These are phyloP conservation scores for Vandiemenella viatica DNA, from an alignment of 2,888 invertebrate genomes.

Conservation along the genomic window DNA sequence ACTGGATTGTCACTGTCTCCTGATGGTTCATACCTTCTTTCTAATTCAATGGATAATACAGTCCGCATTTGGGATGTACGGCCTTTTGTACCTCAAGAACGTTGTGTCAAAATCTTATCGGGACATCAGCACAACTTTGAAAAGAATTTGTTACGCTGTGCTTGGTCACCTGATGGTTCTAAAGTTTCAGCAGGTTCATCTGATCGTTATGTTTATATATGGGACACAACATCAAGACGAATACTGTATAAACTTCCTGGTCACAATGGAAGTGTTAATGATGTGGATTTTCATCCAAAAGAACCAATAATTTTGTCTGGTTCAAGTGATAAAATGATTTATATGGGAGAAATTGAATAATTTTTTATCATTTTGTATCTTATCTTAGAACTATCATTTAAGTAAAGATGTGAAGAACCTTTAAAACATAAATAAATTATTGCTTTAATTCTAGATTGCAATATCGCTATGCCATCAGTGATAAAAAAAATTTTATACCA, in stretches of 20 bases:
- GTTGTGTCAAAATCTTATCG: slow-evolving; percentile 81
- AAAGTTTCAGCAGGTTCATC: slow-evolving; percentile 86
- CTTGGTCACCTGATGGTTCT: slow-evolving; percentile 87
- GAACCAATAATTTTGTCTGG: slow-evolving; percentile 88
- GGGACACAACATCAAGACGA: slow-evolving; percentile 87
- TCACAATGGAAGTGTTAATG: slow-evolving; percentile 94
- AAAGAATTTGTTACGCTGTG: slow-evolving; percentile 83
- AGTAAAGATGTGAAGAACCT: no score
- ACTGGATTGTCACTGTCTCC: slow-evolving; percentile 74
- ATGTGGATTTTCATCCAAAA: slow-evolving; percentile 83
- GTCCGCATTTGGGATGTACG: slow-evolving; percentile 93
- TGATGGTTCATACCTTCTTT: slow-evolving; percentile 78
- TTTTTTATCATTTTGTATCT: no score
- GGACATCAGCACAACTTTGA: slow-evolving; percentile 98
- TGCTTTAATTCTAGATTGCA: no score
- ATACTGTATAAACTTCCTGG: slow-evolving; percentile 94
- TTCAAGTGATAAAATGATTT: slow-evolving; percentile 90
- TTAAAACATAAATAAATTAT: no score
- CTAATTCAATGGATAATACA: slow-evolving; percentile 94
- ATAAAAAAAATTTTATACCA: no score
- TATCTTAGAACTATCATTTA: no score
- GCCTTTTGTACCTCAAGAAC: slow-evolving; percentile 82
- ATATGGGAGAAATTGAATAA: slow-evolving; percentile 81
- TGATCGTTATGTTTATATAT: slow-evolving; percentile 88
- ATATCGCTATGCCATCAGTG: no score